These are phyloP conservation scores for Ennomos fuscantarius DNA, from an alignment of 2,888 invertebrate species.

Conservation along the genomic window DNA sequence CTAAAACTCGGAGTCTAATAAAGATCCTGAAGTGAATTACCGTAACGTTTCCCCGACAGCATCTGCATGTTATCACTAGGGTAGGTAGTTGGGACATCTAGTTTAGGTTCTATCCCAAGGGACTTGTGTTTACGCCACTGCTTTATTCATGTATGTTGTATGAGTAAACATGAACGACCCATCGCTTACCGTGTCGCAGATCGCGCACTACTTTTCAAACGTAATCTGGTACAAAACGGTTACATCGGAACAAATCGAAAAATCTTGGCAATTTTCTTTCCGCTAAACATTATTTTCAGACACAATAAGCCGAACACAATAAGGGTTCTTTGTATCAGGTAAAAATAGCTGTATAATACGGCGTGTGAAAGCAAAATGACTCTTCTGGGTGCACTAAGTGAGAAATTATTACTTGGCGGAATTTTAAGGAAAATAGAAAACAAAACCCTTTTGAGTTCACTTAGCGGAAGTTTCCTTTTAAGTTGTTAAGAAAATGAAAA, in stretches of 20 bases:
- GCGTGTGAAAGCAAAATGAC: slow-evolving; percentile 64
- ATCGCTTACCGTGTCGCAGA: slow-evolving; percentile 36
- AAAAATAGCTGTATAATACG: slow-evolving; percentile 60
- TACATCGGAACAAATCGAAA: slow-evolving; percentile 23
- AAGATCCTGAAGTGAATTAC: slow-evolving; percentile 72
- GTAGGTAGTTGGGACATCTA: slow-evolving; percentile 40
- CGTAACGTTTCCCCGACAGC: slow-evolving; percentile 51
- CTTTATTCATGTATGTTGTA: slow-evolving; percentile 76
- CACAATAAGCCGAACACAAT: slow-evolving; percentile 50
- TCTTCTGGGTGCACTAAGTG: slow-evolving; percentile 69
- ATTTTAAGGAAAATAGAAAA: slow-evolving; percentile 64
- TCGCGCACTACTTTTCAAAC: slow-evolving; percentile 19
- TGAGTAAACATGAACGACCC: slow-evolving; percentile 79
- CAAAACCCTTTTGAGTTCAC: slow-evolving; percentile 52
- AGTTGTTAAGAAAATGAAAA: slow-evolving; percentile 24
- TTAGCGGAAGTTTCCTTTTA: slow-evolving; percentile 34
- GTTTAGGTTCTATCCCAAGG: slow-evolving; percentile 50
- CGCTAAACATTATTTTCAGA: slow-evolving; percentile 53
- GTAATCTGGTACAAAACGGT: slow-evolving; percentile 24
- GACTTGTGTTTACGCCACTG: slow-evolving; percentile 73
- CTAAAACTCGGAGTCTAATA: slow-evolving; percentile 64
- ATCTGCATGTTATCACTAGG: slow-evolving; percentile 66
- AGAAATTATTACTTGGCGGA: slow-evolving; percentile 65
- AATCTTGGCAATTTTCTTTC: slow-evolving; percentile 43
- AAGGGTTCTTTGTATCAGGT: slow-evolving; percentile 53